Conservation (phyloP, 2,113 vertebrate species). For the Sander vitreus region DNA sequence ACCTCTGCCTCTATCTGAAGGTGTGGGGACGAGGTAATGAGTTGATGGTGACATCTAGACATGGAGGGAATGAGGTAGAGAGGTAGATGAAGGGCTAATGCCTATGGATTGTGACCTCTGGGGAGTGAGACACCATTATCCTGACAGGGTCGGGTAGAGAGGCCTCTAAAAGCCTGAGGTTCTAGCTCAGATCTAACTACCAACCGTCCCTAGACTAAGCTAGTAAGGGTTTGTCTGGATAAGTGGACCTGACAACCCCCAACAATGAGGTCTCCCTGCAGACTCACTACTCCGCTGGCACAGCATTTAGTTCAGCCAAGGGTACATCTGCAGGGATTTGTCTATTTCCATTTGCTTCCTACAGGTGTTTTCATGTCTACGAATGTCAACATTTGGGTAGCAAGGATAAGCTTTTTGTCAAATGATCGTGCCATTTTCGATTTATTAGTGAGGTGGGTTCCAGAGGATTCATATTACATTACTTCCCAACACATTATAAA, state of each 20-base stretch:
- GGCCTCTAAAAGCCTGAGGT: conserved; percentile 76
- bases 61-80: conserved; percentile 52
- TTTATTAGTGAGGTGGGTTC: background rate
- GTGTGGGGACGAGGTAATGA: conserved; percentile 69
- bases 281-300: conserved; percentile 52
- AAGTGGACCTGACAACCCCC: conserved; percentile 73
- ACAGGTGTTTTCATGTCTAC: conserved; percentile 14
- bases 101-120: conserved; percentile 69
- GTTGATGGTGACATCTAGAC: conserved; percentile 64
- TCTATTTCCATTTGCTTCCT: conserved; percentile 49
- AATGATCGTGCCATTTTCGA: background rate
- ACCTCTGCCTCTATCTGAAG: conserved; percentile 60
- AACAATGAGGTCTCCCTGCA: conserved; percentile 57
- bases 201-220: conserved; percentile 45
- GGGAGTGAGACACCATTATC: conserved; percentile 75
- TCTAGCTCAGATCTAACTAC: conserved; percentile 57
- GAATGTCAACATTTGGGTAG: conserved; percentile 22
- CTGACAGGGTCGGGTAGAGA: conserved; percentile 51
- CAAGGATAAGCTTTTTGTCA: background rate
- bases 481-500: background rate
- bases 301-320: conserved; percentile 51
- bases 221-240: conserved; percentile 56
- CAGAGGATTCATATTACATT: background rate
- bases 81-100: conserved; percentile 70
- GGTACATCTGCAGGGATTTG: conserved; percentile 56